Percentiles rank a stretch among this genome's conserved stretches.
Conservation (phyloP, 2,888 invertebrate species). For the Tuta absoluta region DNA sequence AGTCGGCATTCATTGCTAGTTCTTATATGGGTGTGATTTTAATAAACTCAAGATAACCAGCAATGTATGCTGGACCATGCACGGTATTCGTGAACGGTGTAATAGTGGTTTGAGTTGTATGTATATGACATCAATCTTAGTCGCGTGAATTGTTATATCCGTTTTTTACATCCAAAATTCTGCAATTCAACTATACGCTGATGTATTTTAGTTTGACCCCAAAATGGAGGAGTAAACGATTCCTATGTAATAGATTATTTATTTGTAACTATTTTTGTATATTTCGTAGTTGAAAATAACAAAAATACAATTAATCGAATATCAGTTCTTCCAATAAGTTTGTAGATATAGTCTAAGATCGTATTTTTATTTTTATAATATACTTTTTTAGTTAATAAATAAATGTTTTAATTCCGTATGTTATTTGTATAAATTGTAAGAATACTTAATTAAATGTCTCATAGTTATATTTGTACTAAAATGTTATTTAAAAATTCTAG, state of each 20-base stretch:
- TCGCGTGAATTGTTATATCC: no score
- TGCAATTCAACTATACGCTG: no score
- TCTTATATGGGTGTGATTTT: no score
- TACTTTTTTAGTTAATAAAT: constrained; percentile 47
- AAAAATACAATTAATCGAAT: constrained; percentile 50
- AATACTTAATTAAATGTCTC: constrained; percentile 69
- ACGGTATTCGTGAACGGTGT: no score
- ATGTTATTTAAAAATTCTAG: constrained; percentile 62
- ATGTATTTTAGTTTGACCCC: no score
- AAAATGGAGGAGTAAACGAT: constrained; percentile 52
- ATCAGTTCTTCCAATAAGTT: constrained; percentile 68
- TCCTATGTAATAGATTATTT: constrained; percentile 76
- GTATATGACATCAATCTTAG: no score
- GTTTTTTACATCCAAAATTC: no score
- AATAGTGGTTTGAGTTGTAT: no score
- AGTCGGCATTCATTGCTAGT: no score
- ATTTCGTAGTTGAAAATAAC: constrained; percentile 59
- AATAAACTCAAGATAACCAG: no score
- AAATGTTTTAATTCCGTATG: constrained; percentile 36
- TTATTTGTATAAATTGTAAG: constrained; percentile 74
- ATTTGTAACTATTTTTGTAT: constrained; percentile 78
- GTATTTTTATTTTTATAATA: constrained; percentile 54
- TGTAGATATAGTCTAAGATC: constrained; percentile 70
- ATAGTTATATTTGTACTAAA: constrained; percentile 71
- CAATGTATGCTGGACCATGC: no score